phyloP scores from a whole-genome alignment of 2,888 invertebrate genomes.

The Trypoxylon attenuatum region DNA sequence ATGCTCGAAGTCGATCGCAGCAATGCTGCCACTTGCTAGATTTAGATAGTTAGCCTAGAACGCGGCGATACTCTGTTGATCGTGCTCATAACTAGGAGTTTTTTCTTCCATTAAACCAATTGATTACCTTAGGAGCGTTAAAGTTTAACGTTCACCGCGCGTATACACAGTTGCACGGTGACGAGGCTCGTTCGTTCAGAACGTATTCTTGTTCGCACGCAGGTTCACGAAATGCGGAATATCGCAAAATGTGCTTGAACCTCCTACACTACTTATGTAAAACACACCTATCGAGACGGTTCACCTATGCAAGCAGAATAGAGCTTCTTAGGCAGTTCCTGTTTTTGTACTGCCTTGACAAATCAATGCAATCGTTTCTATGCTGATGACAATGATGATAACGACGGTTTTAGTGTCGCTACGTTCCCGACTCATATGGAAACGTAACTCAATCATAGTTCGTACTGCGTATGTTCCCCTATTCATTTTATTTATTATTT shows the following conservation, averaged over 20 bases:
- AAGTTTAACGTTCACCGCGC: constrained; percentile 1
- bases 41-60: constrained; percentile 47
- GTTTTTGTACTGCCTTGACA: constrained; percentile 29
- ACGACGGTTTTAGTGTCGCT: constrained; percentile 5
- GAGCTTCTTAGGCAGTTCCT: constrained; percentile 35
- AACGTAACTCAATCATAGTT: constrained; percentile 10
- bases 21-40: constrained; percentile 62
- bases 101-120: constrained; percentile 11
- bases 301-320: constrained; percentile 14
- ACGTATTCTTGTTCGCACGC: not conserved
- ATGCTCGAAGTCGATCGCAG: constrained; percentile 56
- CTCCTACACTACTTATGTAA: too few species aligned
- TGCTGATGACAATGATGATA: constrained; percentile 11
- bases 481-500: constrained; percentile 40
- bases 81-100: too few species aligned
- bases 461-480: constrained; percentile 20
- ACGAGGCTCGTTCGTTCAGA: not conserved
- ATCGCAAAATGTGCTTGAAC: not conserved
- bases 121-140: constrained; percentile 13
- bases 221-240: too few species aligned
- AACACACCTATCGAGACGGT: not conserved
- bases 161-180: constrained; percentile 4
- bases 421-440: constrained; percentile 12
- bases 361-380: constrained; percentile 25
- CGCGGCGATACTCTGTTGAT: too few species aligned